These are phyloP conservation scores for Calliscelio sp. DNA, from an alignment of 2,888 invertebrate genomes.

Conservation along the genomic window DNA sequence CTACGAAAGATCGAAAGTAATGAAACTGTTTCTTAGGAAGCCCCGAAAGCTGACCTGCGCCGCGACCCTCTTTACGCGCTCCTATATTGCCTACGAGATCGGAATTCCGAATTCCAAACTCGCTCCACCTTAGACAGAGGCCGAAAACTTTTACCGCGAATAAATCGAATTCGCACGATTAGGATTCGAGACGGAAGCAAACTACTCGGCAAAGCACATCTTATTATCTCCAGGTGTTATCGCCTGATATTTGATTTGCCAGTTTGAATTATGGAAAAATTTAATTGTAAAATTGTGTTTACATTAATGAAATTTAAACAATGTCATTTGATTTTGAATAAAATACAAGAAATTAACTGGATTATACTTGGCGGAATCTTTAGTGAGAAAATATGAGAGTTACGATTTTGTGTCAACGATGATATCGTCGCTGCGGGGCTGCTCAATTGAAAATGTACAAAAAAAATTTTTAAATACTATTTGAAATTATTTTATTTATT, in stretches of 20 bases:
- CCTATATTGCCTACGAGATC: conserved; percentile 83
- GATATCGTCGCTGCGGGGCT: conserved; percentile 25
- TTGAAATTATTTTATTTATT: too few species aligned
- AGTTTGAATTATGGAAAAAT: conserved; percentile 23
- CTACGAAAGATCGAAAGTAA: conserved; percentile 83
- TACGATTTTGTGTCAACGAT: conserved; percentile 42
- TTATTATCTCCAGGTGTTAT: conserved; percentile 69
- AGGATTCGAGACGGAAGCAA: conserved; percentile 71
- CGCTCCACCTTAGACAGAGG: conserved; percentile 37
- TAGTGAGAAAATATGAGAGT: conserved; percentile 25
- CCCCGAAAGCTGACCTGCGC: conserved; percentile 78
- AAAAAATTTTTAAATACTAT: too few species aligned
- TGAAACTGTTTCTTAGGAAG: conserved; percentile 84
- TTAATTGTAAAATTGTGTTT: too few species aligned
- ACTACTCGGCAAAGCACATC: conserved; percentile 56
- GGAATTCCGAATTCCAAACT: conserved; percentile 80
- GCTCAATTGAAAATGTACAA: conserved; percentile 50
- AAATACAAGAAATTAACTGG: conserved; percentile 30
- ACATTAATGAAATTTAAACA: too few species aligned
- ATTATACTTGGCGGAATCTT: conserved; percentile 8
- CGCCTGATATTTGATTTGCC: conserved; percentile 60
- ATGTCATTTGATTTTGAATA: background rate
- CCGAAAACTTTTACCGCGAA: conserved; percentile 71
- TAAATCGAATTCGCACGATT: conserved; percentile 74
- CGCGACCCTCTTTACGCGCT: conserved; percentile 76